These are phyloP conservation scores for Reticulitermes lucifugus DNA, from an alignment of 2,888 invertebrate species.

Conservation along the genomic window DNA sequence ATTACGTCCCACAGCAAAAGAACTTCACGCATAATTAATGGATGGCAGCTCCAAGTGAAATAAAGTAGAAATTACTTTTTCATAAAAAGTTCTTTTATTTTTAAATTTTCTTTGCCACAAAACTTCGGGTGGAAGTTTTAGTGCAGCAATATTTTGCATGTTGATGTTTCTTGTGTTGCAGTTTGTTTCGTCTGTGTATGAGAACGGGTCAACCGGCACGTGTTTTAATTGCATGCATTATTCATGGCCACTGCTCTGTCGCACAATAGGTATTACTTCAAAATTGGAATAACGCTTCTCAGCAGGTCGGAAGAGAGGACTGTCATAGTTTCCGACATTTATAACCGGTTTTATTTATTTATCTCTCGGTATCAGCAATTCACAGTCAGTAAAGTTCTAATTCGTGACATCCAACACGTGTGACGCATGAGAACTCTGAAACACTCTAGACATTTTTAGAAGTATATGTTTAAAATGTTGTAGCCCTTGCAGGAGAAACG, in stretches of 20 bases:
- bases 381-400: too few species aligned
- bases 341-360: neutral
- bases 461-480: too few species aligned
- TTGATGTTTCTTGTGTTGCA: neutral
- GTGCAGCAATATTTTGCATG: neutral
- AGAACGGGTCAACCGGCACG: neutral
- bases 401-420: too few species aligned
- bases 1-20: neutral
- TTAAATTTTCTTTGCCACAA: neutral
- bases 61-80: conserved; percentile 3
- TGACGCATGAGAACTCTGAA: too few species aligned
- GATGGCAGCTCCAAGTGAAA: neutral
- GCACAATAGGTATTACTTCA: neutral
- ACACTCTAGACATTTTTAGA: too few species aligned
- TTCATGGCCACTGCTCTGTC: neutral
- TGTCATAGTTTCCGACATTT: neutral
- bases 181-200: neutral
- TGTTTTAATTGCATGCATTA: conserved; percentile 16
- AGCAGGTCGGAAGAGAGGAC: neutral
- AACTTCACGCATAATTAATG: neutral
- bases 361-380: neutral
- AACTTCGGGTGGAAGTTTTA: neutral
- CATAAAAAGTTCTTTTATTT: neutral
- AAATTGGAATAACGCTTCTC: neutral
- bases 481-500: too few species aligned